Base-by-base conservation (phyloP, 2,113 vertebrate species). In the Labeo rohita region DNA sequence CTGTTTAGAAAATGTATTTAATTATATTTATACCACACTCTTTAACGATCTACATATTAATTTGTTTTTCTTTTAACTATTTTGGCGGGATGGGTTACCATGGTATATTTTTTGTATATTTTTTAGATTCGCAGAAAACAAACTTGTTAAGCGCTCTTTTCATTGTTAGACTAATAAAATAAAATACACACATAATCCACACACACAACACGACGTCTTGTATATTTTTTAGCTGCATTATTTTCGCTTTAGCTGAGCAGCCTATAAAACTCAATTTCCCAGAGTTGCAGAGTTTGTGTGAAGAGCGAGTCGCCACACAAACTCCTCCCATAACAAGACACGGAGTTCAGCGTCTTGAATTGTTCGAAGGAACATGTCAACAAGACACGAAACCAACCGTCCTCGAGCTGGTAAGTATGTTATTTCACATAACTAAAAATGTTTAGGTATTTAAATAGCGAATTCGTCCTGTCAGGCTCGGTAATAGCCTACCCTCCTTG, bases 271-370 rank as follows among this genome's bases (percentile, higher is more conserved):
- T 82, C 65, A 50, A 70, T 82, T 82, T 70, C 80, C 80, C 80
- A 82, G 45, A 82, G 47, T 82, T 65, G 52, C 79, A 63, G 43
- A 49, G 72, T 74, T 52, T 34, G 47, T 16, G 73, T 34, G 23
- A 76, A 18, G 36, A 76, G 49, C 74, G 78, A 15, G 56, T 65
- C 36, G 61, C 8, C 39, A 3, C 12, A 80, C 15, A 80, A 82
- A 68, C 80, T 82, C 63, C 80, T 52, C 80, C 80, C 63, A 70
- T 50, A 36, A 52, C 23, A 82, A 82, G 80, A 52, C 47, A 49
- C 56, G 15, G 80, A 82, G 80, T 82, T 82, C 80, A 70, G 28
- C 63, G 80, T 68, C 63, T 68, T 82, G 45, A 52, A 70, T 8
- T 70, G 47, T 82, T 70, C 63, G 23, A 36, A 15, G 5, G 47